phyloP scores from a whole-genome alignment of 2,113 vertebrate genomes.

The Oncorhynchus mykiss region DNA sequence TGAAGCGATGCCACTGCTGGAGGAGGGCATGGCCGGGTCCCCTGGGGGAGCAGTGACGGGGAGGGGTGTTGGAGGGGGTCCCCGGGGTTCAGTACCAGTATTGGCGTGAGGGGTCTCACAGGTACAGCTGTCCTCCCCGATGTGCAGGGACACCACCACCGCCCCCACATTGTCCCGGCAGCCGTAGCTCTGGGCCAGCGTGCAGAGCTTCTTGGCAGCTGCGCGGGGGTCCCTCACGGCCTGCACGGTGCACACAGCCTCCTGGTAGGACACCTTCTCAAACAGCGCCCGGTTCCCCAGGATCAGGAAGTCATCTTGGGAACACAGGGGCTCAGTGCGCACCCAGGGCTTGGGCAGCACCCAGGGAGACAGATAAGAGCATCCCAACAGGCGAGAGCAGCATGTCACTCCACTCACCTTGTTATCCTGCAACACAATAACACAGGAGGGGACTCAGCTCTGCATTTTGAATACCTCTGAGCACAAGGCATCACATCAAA shows the following conservation, averaged over 20 bases:
- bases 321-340: constrained; percentile 81
- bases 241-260: constrained; percentile 84
- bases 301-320: constrained; percentile 91
- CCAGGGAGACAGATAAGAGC: constrained; percentile 92
- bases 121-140: constrained; percentile 87
- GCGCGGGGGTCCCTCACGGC: constrained; percentile 83
- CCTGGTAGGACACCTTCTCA: constrained; percentile 84
- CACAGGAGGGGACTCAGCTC: not conserved
- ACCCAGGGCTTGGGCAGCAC: constrained; percentile 91
- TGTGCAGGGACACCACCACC: constrained; percentile 84
- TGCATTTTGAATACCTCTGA: constrained; percentile 15
- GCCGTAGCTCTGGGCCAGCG: constrained; percentile 93
- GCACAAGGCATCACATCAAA: constrained; percentile 12
- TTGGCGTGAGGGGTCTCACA: constrained; percentile 77
- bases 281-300: constrained; percentile 91
- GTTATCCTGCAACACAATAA: constrained; percentile 83
- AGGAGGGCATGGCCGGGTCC: constrained; percentile 80
- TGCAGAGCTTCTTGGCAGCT: constrained; percentile 92
- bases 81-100: constrained; percentile 58
- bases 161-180: constrained; percentile 93
- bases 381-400: constrained; percentile 93
- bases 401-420: constrained; percentile 98
- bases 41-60: constrained; percentile 52
- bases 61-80: constrained; percentile 28
- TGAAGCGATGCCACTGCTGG: constrained; percentile 86